Evolutionary conservation across 2,888 invertebrate genomes (phyloP).

Genomic region (Prionchulus punctatus): DNA sequence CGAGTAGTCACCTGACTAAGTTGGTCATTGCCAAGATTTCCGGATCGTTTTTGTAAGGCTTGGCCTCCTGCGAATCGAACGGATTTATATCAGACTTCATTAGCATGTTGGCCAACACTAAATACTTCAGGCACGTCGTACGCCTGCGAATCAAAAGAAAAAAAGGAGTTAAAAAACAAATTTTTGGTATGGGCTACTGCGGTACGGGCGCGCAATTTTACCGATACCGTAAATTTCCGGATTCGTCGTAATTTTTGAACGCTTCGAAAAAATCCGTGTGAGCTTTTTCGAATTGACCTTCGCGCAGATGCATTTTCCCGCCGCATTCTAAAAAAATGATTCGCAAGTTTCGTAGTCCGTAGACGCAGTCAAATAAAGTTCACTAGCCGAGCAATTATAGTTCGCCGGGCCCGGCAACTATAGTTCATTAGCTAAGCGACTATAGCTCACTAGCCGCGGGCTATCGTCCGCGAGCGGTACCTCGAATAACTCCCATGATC

Average conservation of each 20-base stretch:
- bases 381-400: no score
- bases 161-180: no score
- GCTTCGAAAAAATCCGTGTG: conserved; percentile 99
- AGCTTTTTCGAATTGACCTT: conserved; percentile 94
- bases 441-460: not conserved
- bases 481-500: conserved; percentile 97
- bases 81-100: conserved; percentile 99
- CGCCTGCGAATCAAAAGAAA: no score
- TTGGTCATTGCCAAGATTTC: conserved; percentile 99
- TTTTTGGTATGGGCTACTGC: no score
- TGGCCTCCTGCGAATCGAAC: conserved; percentile 98
- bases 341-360: no score
- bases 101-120: conserved; percentile 94
- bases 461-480: conserved; percentile 42
- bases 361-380: no score
- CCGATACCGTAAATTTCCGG: conserved; percentile 89
- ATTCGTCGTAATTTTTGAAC: conserved; percentile 98
- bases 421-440: no score
- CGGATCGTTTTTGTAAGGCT: conserved; percentile 97
- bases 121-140: conserved; percentile 90
- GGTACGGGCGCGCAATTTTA: no score
- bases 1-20: no score
- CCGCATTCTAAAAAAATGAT: conserved; percentile 60
- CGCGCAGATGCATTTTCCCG: conserved; percentile 89
- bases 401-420: not conserved